phyloP scores from a whole-genome alignment of 1,140 invertebrate species.

The Temnothorax curvispinosus region DNA sequence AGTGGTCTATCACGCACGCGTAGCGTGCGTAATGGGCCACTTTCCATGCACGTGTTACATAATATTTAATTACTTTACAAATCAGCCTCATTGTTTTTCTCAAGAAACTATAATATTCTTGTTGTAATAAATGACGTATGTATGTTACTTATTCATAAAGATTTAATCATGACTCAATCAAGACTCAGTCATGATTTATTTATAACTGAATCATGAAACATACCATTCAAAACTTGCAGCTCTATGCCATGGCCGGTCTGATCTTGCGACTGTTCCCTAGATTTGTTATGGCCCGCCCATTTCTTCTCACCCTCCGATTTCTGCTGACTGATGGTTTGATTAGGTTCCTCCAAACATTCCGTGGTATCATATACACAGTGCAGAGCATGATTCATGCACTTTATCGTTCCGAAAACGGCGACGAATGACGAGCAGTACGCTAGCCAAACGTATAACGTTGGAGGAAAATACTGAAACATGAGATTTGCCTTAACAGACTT shows the following conservation, averaged over 20 bases:
- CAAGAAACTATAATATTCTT: not conserved
- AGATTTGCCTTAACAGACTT: constrained; percentile 37
- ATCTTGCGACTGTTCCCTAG: constrained; percentile 81
- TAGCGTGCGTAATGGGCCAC: too few relatives aligned
- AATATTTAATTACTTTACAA: not conserved
- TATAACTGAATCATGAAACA: not conserved
- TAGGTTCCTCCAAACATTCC: constrained; percentile 91
- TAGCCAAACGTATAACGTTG: constrained; percentile 94
- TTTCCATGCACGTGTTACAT: too few relatives aligned
- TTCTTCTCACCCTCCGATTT: constrained; percentile 83
- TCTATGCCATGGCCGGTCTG: constrained; percentile 89
- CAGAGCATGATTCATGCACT: constrained; percentile 95
- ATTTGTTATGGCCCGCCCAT: constrained; percentile 78
- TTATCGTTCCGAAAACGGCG: constrained; percentile 93
- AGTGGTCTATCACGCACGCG: too few relatives aligned
- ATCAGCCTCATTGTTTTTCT: not conserved
- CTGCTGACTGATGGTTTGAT: constrained; percentile 80
- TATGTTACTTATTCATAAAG: not conserved
- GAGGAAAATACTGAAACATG: constrained; percentile 93
- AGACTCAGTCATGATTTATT: not conserved
- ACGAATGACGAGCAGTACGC: constrained; percentile 94
- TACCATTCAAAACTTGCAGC: constrained; percentile 90
- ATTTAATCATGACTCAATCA: too few relatives aligned
- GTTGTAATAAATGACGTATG: not conserved
- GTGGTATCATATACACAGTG: constrained; percentile 98